These are phyloP conservation scores for Sebastes fasciatus DNA, from an alignment of 2,113 vertebrate genomes.

Conservation along the genomic window DNA sequence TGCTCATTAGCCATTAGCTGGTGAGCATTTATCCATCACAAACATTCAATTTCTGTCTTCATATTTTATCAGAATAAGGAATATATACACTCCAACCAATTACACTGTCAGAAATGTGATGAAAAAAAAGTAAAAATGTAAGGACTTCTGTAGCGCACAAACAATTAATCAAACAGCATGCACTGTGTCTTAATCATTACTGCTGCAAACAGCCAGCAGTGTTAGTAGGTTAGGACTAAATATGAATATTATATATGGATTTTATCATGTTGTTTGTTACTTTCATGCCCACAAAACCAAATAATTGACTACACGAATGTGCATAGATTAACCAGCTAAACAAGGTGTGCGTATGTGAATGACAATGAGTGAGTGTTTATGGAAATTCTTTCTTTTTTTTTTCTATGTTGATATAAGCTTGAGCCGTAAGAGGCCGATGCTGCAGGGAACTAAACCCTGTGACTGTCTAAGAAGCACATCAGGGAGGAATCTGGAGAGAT, in stretches of 20 bases:
- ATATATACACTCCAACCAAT: background rate
- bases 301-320: background rate
- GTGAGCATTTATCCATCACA: background rate
- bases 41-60: background rate
- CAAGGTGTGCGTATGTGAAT: constrained; percentile 5
- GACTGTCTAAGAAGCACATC: constrained; percentile 23
- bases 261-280: background rate
- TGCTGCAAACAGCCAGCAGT: background rate
- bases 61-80: background rate
- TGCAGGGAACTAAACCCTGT: constrained; percentile 7
- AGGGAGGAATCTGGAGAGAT: constrained; percentile 21
- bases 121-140: background rate
- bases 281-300: background rate
- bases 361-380: background rate
- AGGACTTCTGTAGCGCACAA: background rate
- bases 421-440: background rate
- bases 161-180: background rate
- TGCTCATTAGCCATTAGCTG: background rate
- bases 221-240: background rate
- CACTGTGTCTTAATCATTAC: background rate
- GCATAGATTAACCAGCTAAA: background rate
- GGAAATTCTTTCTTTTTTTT: background rate
- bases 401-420: constrained; percentile 9
- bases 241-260: background rate
- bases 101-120: background rate